Base-by-base conservation (phyloP, 2,888 invertebrate genomes). In the Lagria hirta region DNA sequence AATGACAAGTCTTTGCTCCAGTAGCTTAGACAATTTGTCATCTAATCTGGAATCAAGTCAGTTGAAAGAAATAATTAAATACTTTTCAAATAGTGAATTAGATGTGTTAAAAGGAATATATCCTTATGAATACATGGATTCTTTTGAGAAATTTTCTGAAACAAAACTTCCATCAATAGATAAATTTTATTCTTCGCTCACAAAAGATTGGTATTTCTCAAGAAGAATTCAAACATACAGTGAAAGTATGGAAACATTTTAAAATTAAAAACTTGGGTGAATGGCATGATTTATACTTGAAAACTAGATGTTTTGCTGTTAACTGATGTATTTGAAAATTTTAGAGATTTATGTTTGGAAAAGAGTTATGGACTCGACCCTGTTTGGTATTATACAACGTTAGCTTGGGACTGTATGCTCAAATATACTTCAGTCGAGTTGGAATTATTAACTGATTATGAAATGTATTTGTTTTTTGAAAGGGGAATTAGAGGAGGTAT, bases 301-400 rank as follows among this genome's bases (percentile, higher is more conserved):
- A 55, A 57, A 46, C 51, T 53, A 4, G 62, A 65, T 45, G 60
- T 64, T 1, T 33, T 60, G n/a, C 40, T 62, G 8, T 30, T 58
- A 23, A 46, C 52, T 10, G 62, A 64, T 32, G 46, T 62, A 10
- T 62, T 62, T 34, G 61, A 64, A 45, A 56, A 64, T 38, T 64
- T 64, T 38, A 21, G 62, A 8, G 21, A 48, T 4, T 48, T 53
- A 3, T 57, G 57, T 24, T 27, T 57, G 7, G 14, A 34, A 7
- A 43, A 46, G 3, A 35, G 24, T 35, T 64, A 63, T 40, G 41
- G 36, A 3, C 24, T 62, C 2, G 61, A 61, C 45, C 60, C 59
- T 6, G 43, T 44, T n/a, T 44, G 42, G 23, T 62, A 56, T 44
- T 52, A 48, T 22, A 54, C 53, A 5, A 34, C 53, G 10, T 40